Base-by-base conservation (phyloP, 2,113 vertebrate genomes). In the Crotophaga sulcirostris region DNA sequence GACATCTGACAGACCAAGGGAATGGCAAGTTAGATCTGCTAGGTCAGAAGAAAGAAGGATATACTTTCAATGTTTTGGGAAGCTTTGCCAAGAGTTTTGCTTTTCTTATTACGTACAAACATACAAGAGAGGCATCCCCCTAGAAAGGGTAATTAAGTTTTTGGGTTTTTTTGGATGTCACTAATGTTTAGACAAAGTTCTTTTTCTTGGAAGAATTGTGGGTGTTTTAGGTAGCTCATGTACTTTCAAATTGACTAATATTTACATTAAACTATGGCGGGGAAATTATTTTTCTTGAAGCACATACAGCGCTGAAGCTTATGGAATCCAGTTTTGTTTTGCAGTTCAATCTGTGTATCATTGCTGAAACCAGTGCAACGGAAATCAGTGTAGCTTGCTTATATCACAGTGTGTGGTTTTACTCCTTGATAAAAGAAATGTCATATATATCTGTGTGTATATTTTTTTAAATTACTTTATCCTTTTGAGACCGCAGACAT, bases 391-490 rank as follows among this genome's bases (percentile, higher is more conserved):
- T 54, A 34, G 34, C 44, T 79, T 84, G 91, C 33, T 64, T 72
- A 16, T 24, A 26, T 23, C 21, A 23, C 9, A 55, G 1, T 31
- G 21, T 59, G 31, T 36, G 28, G 13, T 29, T 51, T 87, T 63
- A 23, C 31, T 92, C 44, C 14, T 75, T 68, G 62, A 66, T 74
- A 31, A 68, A 86, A 89, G 23, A 87, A 79, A 58, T 66, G 18
- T 59, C 81, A 10, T 18, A 4, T 31, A 7, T 25, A 0, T 36
- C 1, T 1, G 0, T 58, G 8, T 62, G 24, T 33, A 9, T 51
- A 15, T 18, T 56, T 60, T 83, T 36, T 64, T 20, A 5, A 70
- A 89, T 31, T 28, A 58, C 10, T 72, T 67, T 44, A 1, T 66
- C 5, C 21, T 51, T 84, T 72, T 72, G 54, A 26, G 18, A 40